Evolutionary conservation across 2,888 invertebrate species (phyloP).

Genomic region (Andrena fulva): DNA sequence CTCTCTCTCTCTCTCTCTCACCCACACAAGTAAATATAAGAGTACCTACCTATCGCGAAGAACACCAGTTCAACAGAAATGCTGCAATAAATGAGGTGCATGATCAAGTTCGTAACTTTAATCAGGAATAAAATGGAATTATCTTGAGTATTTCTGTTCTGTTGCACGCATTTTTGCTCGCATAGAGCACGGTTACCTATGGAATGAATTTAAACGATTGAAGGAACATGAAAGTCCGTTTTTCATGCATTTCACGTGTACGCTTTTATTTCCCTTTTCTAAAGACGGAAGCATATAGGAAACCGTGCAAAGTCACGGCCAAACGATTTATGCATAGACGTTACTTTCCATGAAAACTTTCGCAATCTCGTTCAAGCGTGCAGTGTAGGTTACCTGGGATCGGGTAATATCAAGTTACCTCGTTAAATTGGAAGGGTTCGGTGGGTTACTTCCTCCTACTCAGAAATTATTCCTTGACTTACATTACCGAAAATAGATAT

Average conservation of each 20-base stretch:
- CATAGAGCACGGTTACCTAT: too few relatives aligned
- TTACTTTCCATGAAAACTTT: slow-evolving; percentile 78
- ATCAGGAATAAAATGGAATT: too few relatives aligned
- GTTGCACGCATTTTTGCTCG: too few relatives aligned
- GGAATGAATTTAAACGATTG: background rate
- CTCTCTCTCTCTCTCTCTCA: too few relatives aligned
- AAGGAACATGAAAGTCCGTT: background rate
- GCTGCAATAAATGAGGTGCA: too few relatives aligned
- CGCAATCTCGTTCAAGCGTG: slow-evolving; percentile 76
- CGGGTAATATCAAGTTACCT: slow-evolving; percentile 80
- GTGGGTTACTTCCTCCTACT: slow-evolving; percentile 36
- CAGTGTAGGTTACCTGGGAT: slow-evolving; percentile 68
- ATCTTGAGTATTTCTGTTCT: too few relatives aligned
- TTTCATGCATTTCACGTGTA: background rate
- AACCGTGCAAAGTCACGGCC: slow-evolving; percentile 49
- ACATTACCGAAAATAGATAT: slow-evolving; percentile 39
- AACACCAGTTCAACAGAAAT: too few relatives aligned
- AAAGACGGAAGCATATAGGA: slow-evolving; percentile 26
- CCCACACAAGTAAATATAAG: too few relatives aligned
- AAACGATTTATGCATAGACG: slow-evolving; percentile 78
- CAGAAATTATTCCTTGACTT: slow-evolving; percentile 55
- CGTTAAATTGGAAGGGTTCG: slow-evolving; percentile 79
- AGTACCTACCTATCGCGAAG: too few relatives aligned
- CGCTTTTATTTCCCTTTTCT: slow-evolving; percentile 1
- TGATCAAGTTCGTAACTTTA: too few relatives aligned